Base-by-base conservation (phyloP, 2,888 invertebrate species). In the Autographa pulchrina region DNA sequence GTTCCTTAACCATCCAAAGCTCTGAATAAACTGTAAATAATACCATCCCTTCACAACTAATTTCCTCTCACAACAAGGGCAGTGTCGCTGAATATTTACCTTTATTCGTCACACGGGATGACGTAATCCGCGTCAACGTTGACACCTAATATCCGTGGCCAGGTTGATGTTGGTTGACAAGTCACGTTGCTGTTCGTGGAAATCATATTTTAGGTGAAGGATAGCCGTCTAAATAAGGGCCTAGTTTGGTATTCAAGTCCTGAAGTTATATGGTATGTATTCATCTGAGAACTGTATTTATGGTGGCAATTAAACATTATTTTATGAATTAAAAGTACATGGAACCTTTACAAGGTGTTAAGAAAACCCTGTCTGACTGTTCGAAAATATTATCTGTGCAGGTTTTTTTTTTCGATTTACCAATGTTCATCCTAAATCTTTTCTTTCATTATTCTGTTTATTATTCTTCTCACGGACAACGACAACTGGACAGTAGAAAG, bases 141-240 rank as follows among this genome's bases (percentile, higher is more conserved):
- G 77, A 77, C 80, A 78, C 70, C 62, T 83, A 80, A 85, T 86
- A 86, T 84, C 83, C 86, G 54, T 25, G 68, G 72, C 72, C 62
- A 63, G 13, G 14, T 52, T 54, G 70, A 65, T 65, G 61, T 59
- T 66, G 63, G 68, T 62, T 52, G 38, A 59, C 41, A 25, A 56
- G 66, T 54, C 25, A 70, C 58, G 64, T 72, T 65, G 18, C 54
- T 25, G 0, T 56, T 56, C 5, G 20, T 25, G 25, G 25, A 25
- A 13, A 48, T 43, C 16, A n/a, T 48, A 48, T 48, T 48, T 48
- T 48, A 7, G 48, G n/a, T 48, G 5, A n/a, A 48, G 48, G 48
- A n/a, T n/a, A 48, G n/a, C 16, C n/a, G 5, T n/a, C 48, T 4
- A 48, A 48, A n/a, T 2, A 38, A 4, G 16, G 14, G 14, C 43